Base-by-base conservation (phyloP, 2,888 invertebrate genomes). In the Thereva unica region DNA sequence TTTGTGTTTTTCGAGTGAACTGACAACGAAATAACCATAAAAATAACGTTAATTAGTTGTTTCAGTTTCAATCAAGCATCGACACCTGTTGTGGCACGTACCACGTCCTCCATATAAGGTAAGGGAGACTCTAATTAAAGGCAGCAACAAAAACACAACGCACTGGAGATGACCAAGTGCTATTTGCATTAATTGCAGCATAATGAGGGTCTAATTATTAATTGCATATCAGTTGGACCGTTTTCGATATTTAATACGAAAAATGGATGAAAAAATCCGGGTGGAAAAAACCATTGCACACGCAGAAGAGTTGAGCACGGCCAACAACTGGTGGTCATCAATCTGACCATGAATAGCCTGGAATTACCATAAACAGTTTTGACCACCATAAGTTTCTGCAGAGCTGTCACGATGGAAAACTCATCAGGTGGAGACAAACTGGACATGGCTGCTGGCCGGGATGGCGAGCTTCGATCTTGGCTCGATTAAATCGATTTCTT, bases 171-270 rank as follows among this genome's bases (percentile, higher is more conserved):
- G 59, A 66, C 45, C 61, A 65, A 57, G 65, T 65, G 56, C 56
- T 66, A 69, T 69, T 69, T 69, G 67, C 67, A 67, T 69, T 69
- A 69, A 69, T 69, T 69, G 69, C 69, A 66, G 65, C 65, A 69
- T 67, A 69, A 69, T 67, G 67, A 69, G 66, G 38, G 65, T 69
- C 69, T 69, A 69, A 69, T 69, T 69, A 69, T 69, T 69, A 69
- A 69, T 69, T 69, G 69, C 66, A 69, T 66, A 56, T 66, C 63
- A 47, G 65, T 23, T 23, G 57, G 61, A 67, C 37, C 50, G 49
- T 59, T 65, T 67, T 65, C 55, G 64, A 54, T 67, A 55, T 66
- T 53, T 67, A 63, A 57, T 50, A 68, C 34, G 38, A 47, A 53
- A 23, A 23, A 23, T 23, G 10, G 10, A 41, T 34, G 10, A 55